phyloP scores from a whole-genome alignment of 2,888 invertebrate genomes.

The Agonopterix alstromeriana region DNA sequence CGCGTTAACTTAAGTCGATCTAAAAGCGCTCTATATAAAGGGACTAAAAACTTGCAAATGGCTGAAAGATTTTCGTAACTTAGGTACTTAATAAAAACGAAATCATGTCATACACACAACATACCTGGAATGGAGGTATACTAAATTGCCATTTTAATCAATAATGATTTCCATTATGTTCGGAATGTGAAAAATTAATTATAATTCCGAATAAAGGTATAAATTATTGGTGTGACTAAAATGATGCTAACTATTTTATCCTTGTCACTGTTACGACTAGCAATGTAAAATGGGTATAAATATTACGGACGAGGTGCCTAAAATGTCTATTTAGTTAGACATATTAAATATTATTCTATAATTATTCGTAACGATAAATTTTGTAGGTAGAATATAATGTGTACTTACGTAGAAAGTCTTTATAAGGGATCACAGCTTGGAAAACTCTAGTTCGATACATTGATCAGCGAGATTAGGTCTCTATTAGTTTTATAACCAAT shows the following conservation, averaged over 20 bases:
- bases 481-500: slow-evolving; percentile 5
- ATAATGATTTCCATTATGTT: neutral
- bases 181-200: slow-evolving; percentile 6
- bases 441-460: slow-evolving; percentile 65
- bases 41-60: no score
- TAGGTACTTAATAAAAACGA: no score
- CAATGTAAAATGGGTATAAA: slow-evolving; percentile 14
- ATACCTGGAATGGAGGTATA: no score
- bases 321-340: neutral
- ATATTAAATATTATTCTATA: neutral
- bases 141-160: no score
- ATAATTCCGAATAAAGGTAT: neutral
- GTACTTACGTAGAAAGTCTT: slow-evolving; percentile 73
- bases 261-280: no score
- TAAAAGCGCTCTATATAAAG: no score
- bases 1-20: no score
- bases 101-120: no score
- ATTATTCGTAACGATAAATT: slow-evolving; percentile 33
- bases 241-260: no score
- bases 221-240: neutral
- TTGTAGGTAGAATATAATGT: slow-evolving; percentile 34
- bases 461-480: slow-evolving; percentile 38
- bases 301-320: slow-evolving; percentile 16
- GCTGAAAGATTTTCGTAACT: no score
- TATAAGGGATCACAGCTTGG: slow-evolving; percentile 76